A percentile compares a stretch with the other conserved stretches of the same genome.
These are phyloP conservation scores for Nasonovia ribisnigri DNA, from an alignment of 2,888 invertebrate genomes.

Conservation along the genomic window DNA sequence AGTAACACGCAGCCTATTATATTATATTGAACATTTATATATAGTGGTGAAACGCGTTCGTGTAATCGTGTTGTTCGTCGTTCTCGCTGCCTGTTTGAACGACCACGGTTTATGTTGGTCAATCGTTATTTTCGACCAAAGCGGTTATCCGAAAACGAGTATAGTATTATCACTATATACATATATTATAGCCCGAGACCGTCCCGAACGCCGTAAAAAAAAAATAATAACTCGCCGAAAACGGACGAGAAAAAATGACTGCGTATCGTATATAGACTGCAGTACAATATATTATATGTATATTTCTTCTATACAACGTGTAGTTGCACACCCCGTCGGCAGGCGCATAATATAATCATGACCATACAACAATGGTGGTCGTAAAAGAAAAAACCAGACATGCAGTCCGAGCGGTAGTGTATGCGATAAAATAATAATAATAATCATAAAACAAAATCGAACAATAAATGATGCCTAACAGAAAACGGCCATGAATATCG, in stretches of 20 bases:
- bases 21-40: not conserved
- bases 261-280: not conserved
- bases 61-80: not conserved
- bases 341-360: not conserved
- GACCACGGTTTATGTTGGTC: not conserved
- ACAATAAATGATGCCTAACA: not conserved
- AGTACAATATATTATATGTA: not conserved
- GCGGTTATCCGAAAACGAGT: not conserved
- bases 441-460: not conserved
- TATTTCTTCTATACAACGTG: not conserved
- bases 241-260: not conserved
- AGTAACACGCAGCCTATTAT: not conserved
- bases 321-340: not conserved
- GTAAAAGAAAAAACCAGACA: not conserved
- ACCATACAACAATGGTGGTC: not conserved
- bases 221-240: not conserved
- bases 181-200: not conserved
- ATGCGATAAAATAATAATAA: not conserved
- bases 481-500: not conserved
- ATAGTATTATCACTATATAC: not conserved
- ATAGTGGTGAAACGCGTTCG: not conserved
- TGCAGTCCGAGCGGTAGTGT: not conserved
- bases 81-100: not conserved
- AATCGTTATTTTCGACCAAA: not conserved
- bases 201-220: not conserved